Percentiles rank a stretch among this genome's conserved stretches.
Conservation (phyloP, 2,888 invertebrate genomes). For the Eledone cirrhosa region DNA sequence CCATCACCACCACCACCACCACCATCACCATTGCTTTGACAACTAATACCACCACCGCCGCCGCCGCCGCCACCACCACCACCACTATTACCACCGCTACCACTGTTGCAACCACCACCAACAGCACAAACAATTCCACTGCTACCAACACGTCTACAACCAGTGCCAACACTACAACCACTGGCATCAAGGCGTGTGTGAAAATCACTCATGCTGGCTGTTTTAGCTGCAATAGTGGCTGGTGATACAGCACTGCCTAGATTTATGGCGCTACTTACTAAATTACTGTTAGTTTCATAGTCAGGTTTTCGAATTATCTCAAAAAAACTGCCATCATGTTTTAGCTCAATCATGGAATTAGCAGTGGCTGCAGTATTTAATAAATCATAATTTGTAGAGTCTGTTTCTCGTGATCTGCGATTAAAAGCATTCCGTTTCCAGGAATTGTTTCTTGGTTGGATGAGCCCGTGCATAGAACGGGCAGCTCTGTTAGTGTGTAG, state of each 20-base stretch:
- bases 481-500: not conserved
- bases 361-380: not conserved
- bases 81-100: not conserved
- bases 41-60: not conserved
- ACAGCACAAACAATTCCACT: not conserved
- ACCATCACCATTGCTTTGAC: too few species aligned
- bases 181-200: not conserved
- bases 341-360: not conserved
- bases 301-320: conserved; percentile 10
- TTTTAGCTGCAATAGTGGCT: too few species aligned
- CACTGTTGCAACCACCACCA: not conserved
- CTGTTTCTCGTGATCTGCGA: conserved; percentile 12
- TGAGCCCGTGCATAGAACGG: not conserved
- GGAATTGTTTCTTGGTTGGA: not conserved
- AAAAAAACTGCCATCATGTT: conserved; percentile 11
- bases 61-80: not conserved
- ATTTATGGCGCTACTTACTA: too few species aligned
- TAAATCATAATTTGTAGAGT: not conserved
- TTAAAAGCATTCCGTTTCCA: conserved; percentile 24
- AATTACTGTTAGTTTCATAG: not conserved
- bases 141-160: not conserved
- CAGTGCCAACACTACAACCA: not conserved
- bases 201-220: too few species aligned
- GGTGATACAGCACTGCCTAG: too few species aligned
- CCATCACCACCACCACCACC: not conserved